Evolutionary conservation across 2,113 vertebrate species (phyloP), one percentile per base, ranked within the genome.

Genomic region (Prochilodus magdalenae): DNA sequence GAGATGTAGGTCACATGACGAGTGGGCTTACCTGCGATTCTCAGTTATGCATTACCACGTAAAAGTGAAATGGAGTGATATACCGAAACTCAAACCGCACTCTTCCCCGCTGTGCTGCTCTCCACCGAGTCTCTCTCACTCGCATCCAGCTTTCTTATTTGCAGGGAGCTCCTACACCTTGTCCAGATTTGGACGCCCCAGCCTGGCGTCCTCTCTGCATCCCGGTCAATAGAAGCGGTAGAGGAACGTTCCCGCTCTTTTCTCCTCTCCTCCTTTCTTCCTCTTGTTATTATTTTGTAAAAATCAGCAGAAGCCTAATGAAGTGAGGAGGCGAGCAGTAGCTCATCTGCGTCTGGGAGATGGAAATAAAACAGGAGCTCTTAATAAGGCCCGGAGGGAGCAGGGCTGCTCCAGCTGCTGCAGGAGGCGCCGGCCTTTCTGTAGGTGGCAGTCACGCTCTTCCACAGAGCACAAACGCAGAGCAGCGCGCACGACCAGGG

Each of bases 371-470:
- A 57, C 60, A 60, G 51, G 30, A 24, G 70, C 57, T 62, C 83
- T 83, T 87, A 85, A 87, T 83, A 81, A 83, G 81, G 80, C 77
- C 86, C 81, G 14, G 75, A 72, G 86, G 86, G 86, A 87, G 33
- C 10, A 47, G 63, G 71, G 24, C 33, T 15, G 16, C 33, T 75
- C 59, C 49, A 33, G 40, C 29, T 47, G 30, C 40, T 51, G 36
- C 30, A 26, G 30, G 30, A 60, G 66, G 30, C 22, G 36, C 22
- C 1, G 13, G 49, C 53, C 59, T n/a, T 57, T 66, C 84, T 83
- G 81, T 87, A 87, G 86, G 81, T 85, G 86, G 86, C 86, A 87
- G 73, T 73, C 73, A 20, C 75, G 86, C 73, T 74, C 83, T 83
- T 85, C 60, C 16, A 4, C 57, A 66, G 66, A 29, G 22, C n/a